Evolutionary conservation across 1,140 invertebrate genomes (phyloP).

Genomic region (Scaptomyza hsui): DNA sequence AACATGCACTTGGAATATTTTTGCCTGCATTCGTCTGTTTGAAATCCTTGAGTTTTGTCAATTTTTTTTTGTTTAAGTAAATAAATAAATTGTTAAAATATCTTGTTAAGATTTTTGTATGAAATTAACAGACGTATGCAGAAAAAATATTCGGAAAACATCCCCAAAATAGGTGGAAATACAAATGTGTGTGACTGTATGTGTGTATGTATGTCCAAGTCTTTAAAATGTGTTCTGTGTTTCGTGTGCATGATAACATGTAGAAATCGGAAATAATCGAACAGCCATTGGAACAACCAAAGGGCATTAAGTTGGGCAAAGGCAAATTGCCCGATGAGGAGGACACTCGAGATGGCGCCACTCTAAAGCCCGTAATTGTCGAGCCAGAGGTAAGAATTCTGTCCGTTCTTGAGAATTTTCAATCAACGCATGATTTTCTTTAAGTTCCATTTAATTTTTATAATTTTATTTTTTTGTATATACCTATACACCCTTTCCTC

Average conservation of each 20-base stretch:
- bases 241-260: slow-evolving; percentile 13
- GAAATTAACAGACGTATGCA: no score
- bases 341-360: slow-evolving; percentile 52
- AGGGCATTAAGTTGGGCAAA: slow-evolving; percentile 68
- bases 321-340: slow-evolving; percentile 75
- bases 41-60: no score
- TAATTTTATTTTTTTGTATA: no score
- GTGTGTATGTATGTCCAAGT: neutral
- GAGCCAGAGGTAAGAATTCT: slow-evolving; percentile 79
- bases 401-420: neutral
- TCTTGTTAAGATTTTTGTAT: no score
- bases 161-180: no score
- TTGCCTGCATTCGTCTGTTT: no score
- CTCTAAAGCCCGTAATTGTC: slow-evolving; percentile 77
- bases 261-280: slow-evolving; percentile 60
- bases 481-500: no score
- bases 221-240: slow-evolving; percentile 6
- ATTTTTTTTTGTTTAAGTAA: no score
- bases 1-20: no score
- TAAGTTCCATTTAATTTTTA: neutral
- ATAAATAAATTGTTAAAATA: no score
- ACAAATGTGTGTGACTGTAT: slow-evolving; percentile 1
- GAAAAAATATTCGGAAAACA: no score
- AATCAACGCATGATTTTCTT: no score
- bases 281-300: slow-evolving; percentile 51